Evolutionary conservation across 2,797 vertebrate species (phyloP), one percentile per base, ranked within the genome.

Genomic region (Scolopax bukidnonensis): DNA sequence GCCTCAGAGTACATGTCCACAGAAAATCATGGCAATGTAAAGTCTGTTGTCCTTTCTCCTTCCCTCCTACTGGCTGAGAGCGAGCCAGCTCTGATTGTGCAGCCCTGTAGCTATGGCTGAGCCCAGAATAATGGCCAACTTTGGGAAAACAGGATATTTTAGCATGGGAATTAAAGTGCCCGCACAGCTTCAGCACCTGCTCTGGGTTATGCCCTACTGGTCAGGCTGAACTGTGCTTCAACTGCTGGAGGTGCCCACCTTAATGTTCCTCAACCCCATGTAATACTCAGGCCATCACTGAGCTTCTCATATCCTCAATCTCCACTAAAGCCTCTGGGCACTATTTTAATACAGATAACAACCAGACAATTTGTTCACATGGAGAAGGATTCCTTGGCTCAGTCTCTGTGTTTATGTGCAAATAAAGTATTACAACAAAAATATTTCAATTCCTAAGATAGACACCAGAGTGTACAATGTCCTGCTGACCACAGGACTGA

Each of bases 161-260:
- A 68, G 21, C 10, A 16, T 12, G 17, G 56, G 56, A 63, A 54
- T 48, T 67, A 41, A 74, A 33, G 17, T 40, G 36, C 33, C 9
- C 45, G 38, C 32, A 21, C 38, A 59, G 19, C 51, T 70, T 57
- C 12, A 16, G 79, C 30, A 61, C 9, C 47, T 27, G 23, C 15
- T n/a, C 25, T 73, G 60, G 36, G 28, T 67, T 79, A 10, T 76
- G 59, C 10, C 30, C 16, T 10, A 17, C 41, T 5, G 7, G 18
- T n/a, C 68, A 89, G 47, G 6, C 33, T 77, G 47, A 80, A 11
- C 33, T 69, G 43, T 9, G 13, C 32, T 77, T 28, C 36, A 54
- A 5, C 27, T 50, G 32, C 41, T 68, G 48, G 9, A 51, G 40
- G 40, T 28, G 20, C 23, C 40, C 0, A 0, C 16, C 23, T 24